Conservation (phyloP, 2,888 invertebrate species). For the Hirtodrosophila confusa region DNA sequence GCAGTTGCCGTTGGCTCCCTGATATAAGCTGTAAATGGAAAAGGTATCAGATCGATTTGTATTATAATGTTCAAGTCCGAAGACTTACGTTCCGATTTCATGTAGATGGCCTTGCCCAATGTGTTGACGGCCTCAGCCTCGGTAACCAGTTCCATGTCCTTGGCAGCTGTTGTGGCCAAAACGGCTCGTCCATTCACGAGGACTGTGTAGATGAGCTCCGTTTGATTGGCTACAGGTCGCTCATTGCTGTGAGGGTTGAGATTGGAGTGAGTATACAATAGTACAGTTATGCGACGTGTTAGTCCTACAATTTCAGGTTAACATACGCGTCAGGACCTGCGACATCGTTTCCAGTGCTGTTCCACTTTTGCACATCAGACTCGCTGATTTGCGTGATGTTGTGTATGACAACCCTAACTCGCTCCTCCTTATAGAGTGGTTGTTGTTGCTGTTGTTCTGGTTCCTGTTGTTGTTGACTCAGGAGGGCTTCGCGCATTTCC, state of each 20-base stretch:
- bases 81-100: constrained; percentile 93
- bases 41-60: background rate
- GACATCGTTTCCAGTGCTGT: constrained; percentile 39
- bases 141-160: constrained; percentile 92
- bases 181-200: constrained; percentile 92
- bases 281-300: background rate
- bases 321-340: constrained; percentile 72
- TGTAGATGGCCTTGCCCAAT: constrained; percentile 90
- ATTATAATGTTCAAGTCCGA: too few relatives aligned
- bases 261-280: background rate
- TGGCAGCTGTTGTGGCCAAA: constrained; percentile 91
- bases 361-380: constrained; percentile 82
- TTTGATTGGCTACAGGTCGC: constrained; percentile 83
- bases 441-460: constrained; percentile 28
- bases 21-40: constrained; percentile 79
- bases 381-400: constrained; percentile 86
- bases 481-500: constrained; percentile 54
- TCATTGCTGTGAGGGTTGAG: constrained; percentile 69
- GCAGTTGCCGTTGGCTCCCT: constrained; percentile 84
- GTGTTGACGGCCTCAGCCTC: constrained; percentile 90
- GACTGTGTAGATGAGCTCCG: constrained; percentile 91
- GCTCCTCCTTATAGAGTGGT: constrained; percentile 81
- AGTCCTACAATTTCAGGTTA: constrained; percentile 81
- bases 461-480: constrained; percentile 46
- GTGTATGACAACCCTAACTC: constrained; percentile 88